These are phyloP conservation scores for Neodiprion fabricii DNA, from an alignment of 1,140 invertebrate genomes.

Conservation along the genomic window DNA sequence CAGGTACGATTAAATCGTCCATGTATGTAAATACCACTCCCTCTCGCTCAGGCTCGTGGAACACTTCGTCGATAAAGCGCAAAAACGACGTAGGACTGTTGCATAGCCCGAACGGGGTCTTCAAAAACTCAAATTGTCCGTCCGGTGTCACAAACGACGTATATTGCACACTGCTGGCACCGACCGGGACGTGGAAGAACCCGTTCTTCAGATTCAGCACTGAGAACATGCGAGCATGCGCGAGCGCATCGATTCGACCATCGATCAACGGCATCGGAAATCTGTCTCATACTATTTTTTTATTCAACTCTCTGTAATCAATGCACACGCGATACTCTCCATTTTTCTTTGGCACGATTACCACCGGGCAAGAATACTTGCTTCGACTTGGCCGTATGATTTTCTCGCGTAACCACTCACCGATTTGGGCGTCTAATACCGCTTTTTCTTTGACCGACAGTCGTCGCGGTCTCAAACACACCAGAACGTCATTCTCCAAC, in stretches of 20 bases:
- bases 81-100: conserved; percentile 40
- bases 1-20: conserved; percentile 45
- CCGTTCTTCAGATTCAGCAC: conserved; percentile 31
- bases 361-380: conserved; percentile 42
- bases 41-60: conserved; percentile 16
- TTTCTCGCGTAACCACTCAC: conserved; percentile 17
- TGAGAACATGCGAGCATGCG: not conserved
- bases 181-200: conserved; percentile 33
- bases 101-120: conserved; percentile 41
- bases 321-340: conserved; percentile 34
- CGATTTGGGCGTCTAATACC: conserved; percentile 19
- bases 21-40: conserved; percentile 37
- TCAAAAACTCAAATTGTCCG: conserved; percentile 29
- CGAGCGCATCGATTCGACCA: not conserved
- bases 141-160: conserved; percentile 29
- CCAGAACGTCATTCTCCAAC: conserved; percentile 14
- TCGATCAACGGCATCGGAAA: not conserved
- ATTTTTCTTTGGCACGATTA: conserved; percentile 47
- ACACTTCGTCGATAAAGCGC: conserved; percentile 34
- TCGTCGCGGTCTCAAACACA: conserved; percentile 26
- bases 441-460: conserved; percentile 25
- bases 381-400: conserved; percentile 34
- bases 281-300: conserved; percentile 5
- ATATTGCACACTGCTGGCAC: conserved; percentile 22
- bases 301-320: conserved; percentile 53